phyloP scores from a whole-genome alignment of 2,113 vertebrate species.

The Rafetus swinhoei region DNA sequence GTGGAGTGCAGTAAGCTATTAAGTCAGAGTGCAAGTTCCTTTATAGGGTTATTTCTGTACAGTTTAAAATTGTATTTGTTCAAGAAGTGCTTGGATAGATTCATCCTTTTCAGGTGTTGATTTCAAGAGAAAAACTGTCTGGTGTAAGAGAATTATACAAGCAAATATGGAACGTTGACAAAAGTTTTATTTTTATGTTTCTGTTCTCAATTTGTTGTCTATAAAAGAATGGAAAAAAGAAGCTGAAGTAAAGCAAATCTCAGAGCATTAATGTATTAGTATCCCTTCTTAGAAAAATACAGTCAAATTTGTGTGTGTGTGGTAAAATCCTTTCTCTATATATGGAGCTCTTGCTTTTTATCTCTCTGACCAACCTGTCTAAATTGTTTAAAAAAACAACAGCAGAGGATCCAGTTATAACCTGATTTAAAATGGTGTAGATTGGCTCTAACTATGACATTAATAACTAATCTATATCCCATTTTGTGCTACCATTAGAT shows the following conservation, averaged over 20 bases:
- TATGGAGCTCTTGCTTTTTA: neutral
- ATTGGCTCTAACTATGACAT: neutral
- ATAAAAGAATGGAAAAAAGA: neutral
- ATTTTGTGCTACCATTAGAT: accelerated
- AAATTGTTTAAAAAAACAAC: neutral
- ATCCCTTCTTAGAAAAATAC: neutral
- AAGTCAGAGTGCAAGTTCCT: conserved; percentile 34
- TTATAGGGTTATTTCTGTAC: conserved; percentile 15
- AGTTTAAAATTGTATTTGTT: conserved; percentile 50
- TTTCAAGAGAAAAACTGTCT: neutral
- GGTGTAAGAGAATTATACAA: neutral
- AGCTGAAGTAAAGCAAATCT: neutral
- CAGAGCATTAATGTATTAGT: accelerated
- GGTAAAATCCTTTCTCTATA: neutral
- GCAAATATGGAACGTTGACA: neutral
- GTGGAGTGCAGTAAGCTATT: neutral
- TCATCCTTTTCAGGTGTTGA: conserved; percentile 11
- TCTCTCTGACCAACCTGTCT: neutral
- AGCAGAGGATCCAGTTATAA: neutral
- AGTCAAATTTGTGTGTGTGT: neutral
- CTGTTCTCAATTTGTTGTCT: neutral
- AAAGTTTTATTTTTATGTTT: neutral
- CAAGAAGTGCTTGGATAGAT: conserved; percentile 8
- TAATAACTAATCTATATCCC: neutral
- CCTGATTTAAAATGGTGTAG: neutral